Base-by-base conservation (phyloP, 92 coral and sea anemone species). In the Porites evermanni region DNA sequence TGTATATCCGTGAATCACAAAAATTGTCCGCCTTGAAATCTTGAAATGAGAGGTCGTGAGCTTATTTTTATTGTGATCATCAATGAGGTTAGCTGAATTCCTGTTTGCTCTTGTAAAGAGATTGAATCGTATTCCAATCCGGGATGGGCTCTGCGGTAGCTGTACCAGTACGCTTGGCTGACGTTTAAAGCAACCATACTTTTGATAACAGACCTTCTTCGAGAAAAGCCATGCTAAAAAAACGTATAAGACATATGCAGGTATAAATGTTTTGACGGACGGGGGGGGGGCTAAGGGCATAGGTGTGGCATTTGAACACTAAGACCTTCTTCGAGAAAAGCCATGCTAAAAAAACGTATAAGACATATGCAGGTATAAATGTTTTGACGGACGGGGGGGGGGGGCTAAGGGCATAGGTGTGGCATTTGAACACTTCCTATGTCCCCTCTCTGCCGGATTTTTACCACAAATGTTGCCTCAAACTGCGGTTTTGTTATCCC, bases 101-200 rank as follows among this genome's bases (percentile, higher is more conserved):
- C 82, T 84, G 61, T 88, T 78, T 53, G 86, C 60, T n/a, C 94
- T 91, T 20, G 97, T 91, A 74, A 77, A 94, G 67, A 94, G 65
- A 8, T 92, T 93, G 64, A 70, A 94, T 10, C 47, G 51, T 20
- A 94, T 89, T 10, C 90, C 85, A 72, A 94, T 79, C 29, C 23
- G 9, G 53, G 87, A 83, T 5, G 97, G 90, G 5, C 81, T 87
- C 65, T 89, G 76, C 1, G 94, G 97, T 12, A 88, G 82, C 9
- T 73, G 72, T 58, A 89, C 87, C 16, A 67, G 79, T 16, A 87
- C 81, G 19, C 79, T 76, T 3, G 92, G 91, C 59, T 85, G 82
- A 77, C 83, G 58, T 23, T 65, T 52, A 58, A 91, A 94, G 72
- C 97, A 94, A 59, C 97, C 97, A 63, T 94, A 94, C 81, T 83